phyloP scores from a whole-genome alignment of 2,888 invertebrate species.

The Drosophila imparisetae region DNA sequence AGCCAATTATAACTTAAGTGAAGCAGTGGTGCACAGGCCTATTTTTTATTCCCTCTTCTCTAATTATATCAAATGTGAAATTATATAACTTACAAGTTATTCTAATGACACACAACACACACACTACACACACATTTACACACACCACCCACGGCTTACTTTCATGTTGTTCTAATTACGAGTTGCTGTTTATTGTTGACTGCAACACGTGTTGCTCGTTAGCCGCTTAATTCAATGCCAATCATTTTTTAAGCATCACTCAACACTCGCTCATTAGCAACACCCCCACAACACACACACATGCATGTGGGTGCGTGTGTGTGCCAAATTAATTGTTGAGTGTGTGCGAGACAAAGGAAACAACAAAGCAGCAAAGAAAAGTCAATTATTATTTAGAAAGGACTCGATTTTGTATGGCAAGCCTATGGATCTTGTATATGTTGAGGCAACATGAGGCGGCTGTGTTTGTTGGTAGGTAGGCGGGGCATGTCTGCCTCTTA shows the following conservation, averaged over 20 bases:
- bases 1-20: not conserved
- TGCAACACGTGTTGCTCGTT: constrained; percentile 63
- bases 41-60: not conserved
- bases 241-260: constrained; percentile 56
- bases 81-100: not conserved
- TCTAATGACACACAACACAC: not conserved
- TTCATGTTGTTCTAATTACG: constrained; percentile 4
- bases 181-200: constrained; percentile 2
- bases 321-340: constrained; percentile 55
- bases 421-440: constrained; percentile 1
- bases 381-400: constrained; percentile 51
- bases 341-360: constrained; percentile 31
- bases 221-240: constrained; percentile 59
- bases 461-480: not conserved
- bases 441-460: not conserved
- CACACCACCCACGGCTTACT: not conserved
- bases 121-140: not conserved
- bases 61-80: not conserved
- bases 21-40: fast-evolving
- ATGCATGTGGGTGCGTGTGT: not conserved
- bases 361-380: constrained; percentile 30
- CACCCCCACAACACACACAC: constrained; percentile 1
- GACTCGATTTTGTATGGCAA: constrained; percentile 11
- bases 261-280: constrained; percentile 44
- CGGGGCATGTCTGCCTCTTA: constrained; percentile 42